Base-by-base conservation (phyloP, 30 jellyfish, hydroid and myxozoan species). In the Aurelia aurita complex sp. Pacific region DNA sequence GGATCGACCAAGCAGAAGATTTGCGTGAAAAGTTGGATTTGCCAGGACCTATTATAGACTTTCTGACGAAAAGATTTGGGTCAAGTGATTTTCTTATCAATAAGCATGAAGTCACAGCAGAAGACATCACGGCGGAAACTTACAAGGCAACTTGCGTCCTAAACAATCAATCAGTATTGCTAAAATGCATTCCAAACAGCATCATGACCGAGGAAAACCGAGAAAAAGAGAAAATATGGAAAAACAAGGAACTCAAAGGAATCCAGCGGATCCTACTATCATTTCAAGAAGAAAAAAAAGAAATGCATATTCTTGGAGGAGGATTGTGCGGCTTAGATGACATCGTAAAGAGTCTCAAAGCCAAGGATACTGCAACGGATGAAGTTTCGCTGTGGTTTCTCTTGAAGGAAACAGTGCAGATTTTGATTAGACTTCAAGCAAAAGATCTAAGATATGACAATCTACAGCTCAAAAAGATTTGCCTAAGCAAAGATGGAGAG, bases 91-190 rank as follows among this genome's bases (percentile, higher is more conserved):
- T 88, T 77, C 69, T 77, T 77, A 80, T 88, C 78, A 88, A 88
- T 82, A 80, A 77, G 50, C 83, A 69, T 17, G 96, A 88, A 2
- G 96, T 88, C 1, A 78, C 96, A 11, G 91, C 96, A 16, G 96
- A 88, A 43, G 91, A 88, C 67, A 80, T 88, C 51, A 35, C 83
- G 10, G 5, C 91, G 16, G 96, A 73, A 40, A 88, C 91, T 19
- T 88, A 78, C 88, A 79, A 79, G 19, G 96, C 96, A 19, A 55
- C 62, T 19, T 88, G 96, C 38, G 40, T 65, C 9, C 64, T 79
- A 16, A 64, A 79, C 72, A 88, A 72, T 10, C 77, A 80, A 53
- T 36, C 86, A 1, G 88, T 88, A 11, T 4, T 88, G 51, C 36
- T 88, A 70, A 78, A 78, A 52, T 79, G 90, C 80, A 74, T 79